Evolutionary conservation across 2,113 vertebrate genomes (phyloP).

Genomic region (Heliornis fulica): DNA sequence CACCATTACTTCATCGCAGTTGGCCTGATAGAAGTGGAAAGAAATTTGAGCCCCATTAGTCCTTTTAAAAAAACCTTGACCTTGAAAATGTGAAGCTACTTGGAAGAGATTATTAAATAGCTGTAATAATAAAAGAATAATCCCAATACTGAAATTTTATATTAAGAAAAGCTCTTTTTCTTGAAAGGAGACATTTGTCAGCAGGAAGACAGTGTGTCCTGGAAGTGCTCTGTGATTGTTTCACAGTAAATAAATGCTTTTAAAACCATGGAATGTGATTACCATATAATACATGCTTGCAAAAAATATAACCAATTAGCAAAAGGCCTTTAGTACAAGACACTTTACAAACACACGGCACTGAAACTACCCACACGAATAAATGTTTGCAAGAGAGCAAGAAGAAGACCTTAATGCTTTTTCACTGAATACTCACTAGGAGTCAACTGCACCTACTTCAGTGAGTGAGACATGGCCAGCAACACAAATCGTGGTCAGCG

Average conservation of each 20-base stretch:
- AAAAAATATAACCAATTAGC: constrained; percentile 6
- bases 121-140: constrained; percentile 12
- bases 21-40: neutral
- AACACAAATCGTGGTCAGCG: neutral
- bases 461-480: neutral
- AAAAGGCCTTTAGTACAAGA: neutral
- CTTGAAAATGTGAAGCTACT: constrained; percentile 24
- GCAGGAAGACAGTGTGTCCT: neutral
- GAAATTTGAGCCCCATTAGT: neutral
- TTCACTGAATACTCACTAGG: neutral
- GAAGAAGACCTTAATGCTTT: neutral
- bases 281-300: neutral
- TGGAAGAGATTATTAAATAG: constrained; percentile 9
- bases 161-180: constrained; percentile 3
- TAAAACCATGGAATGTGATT: neutral
- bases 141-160: neutral
- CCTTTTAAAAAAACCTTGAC: constrained; percentile 15
- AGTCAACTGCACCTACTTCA: neutral
- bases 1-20: neutral
- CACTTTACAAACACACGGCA: neutral
- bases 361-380: neutral
- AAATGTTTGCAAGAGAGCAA: neutral
- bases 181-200: neutral
- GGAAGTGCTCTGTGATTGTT: neutral
- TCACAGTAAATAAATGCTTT: constrained; percentile 31